Evolutionary conservation across 2,888 invertebrate species (phyloP), one percentile per base, ranked within the genome.

Genomic region (Lypha dubia): DNA sequence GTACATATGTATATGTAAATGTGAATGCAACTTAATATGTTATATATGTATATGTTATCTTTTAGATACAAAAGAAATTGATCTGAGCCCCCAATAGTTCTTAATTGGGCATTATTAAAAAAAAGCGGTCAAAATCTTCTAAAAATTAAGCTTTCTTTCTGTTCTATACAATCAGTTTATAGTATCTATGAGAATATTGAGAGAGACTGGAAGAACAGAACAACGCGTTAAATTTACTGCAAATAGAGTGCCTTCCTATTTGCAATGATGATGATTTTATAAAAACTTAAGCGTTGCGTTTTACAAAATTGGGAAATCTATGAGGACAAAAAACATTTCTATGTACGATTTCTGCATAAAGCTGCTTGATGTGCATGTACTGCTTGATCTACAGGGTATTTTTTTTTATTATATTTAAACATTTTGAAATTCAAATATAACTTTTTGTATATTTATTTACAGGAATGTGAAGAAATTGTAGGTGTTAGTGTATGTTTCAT

Each of bases 401-500:
- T 28, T n/a, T 7, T 1, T 20, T 15, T 35, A 20, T 17, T 49
- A 3, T 49, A 28, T 28, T 28, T 28, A n/a, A n/a, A n/a, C n/a
- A n/a, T n/a, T n/a, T n/a, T n/a, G n/a, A n/a, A n/a, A n/a, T 20
- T 49, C 1, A 0, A 20, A 20, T 49, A 20, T 53, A 24, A 15
- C 1, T 17, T 8, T n/a, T n/a, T 20, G 38, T 74, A 53, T 71
- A 11, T 11, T 28, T 63, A 56, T 63, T 46, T 28, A n/a, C 24
- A 6, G 15, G 44, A n/a, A 17, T 46, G n/a, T 13, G 28, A 2
- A 32, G 46, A 20, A 3, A 56, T 28, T 56, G 70, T 15, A 58
- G 32, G 35, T 51, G 28, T 68, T 28, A 13, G 13, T 71, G 41
- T 41, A 17, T 53, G 60, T 73, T 62, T 62, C 32, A 76, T 82